phyloP scores from a whole-genome alignment of 2,113 vertebrate genomes.

The Hiodon alosoides region DNA sequence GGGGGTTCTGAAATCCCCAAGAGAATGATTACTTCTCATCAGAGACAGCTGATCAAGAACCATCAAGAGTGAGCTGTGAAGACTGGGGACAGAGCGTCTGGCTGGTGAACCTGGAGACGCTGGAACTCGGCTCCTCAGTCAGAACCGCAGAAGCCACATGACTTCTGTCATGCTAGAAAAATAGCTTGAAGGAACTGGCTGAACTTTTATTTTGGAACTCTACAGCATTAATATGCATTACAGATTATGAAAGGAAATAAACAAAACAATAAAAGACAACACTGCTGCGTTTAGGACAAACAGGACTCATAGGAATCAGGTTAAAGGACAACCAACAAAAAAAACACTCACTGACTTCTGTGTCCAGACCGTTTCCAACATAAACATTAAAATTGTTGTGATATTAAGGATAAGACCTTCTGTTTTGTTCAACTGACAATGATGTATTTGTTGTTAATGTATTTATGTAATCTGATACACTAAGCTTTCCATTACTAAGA shows the following conservation, averaged over 20 bases:
- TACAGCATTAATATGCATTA: background rate
- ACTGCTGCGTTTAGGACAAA: background rate
- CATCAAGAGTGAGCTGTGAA: background rate
- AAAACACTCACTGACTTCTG: no score
- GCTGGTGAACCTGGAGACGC: constrained; percentile 17
- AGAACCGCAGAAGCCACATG: constrained; percentile 15
- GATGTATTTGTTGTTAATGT: background rate
- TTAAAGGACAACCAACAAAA: no score
- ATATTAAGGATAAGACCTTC: background rate
- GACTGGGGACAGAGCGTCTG: constrained; percentile 2
- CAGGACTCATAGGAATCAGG: no score
- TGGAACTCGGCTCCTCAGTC: constrained; percentile 16
- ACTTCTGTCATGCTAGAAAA: background rate
- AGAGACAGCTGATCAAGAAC: background rate
- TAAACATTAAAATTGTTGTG: background rate
- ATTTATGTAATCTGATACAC: no score
- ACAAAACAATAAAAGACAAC: no score
- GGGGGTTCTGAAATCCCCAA: background rate
- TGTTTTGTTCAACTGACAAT: background rate
- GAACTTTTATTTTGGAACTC: background rate
- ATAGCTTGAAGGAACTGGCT: background rate
- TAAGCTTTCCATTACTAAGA: background rate
- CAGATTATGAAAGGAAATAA: background rate
- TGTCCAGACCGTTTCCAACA: background rate
- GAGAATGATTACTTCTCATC: background rate